Percentiles rank a stretch among this genome's conserved stretches.
These are phyloP conservation scores for Lordiphosa stackelbergi DNA, from an alignment of 1,140 invertebrate species.

Conservation along the genomic window DNA sequence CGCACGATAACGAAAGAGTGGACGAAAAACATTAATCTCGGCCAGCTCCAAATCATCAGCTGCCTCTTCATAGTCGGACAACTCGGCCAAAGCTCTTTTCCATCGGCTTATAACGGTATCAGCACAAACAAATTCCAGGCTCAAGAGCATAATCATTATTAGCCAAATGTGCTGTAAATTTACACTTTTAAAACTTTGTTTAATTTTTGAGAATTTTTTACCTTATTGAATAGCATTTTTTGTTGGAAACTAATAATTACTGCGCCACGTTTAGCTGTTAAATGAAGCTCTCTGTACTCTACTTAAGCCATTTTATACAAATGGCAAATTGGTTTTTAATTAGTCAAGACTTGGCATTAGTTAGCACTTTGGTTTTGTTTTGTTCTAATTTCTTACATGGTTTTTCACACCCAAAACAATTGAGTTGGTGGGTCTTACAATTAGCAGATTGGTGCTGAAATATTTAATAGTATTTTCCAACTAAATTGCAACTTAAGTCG, in stretches of 20 bases:
- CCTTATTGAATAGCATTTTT: slow-evolving; percentile 37
- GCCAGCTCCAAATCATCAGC: slow-evolving; percentile 67
- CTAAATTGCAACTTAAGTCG: slow-evolving; percentile 22
- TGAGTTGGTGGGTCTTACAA: slow-evolving; percentile 29
- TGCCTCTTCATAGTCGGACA: slow-evolving; percentile 55
- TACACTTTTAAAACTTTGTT: too few species aligned
- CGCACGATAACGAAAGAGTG: slow-evolving; percentile 67
- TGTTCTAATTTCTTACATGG: slow-evolving; percentile 58
- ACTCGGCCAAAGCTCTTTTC: slow-evolving; percentile 43
- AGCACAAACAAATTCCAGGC: slow-evolving; percentile 12
- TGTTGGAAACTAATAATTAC: slow-evolving; percentile 4
- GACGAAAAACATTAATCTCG: slow-evolving; percentile 70
- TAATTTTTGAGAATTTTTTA: slow-evolving; percentile 18
- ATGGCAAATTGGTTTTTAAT: slow-evolving; percentile 24
- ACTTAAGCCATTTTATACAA: slow-evolving; percentile 56
- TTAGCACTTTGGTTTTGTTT: slow-evolving; percentile 42
- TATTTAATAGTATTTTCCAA: slow-evolving; percentile 38
- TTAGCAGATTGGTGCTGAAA: slow-evolving; percentile 45
- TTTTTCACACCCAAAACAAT: slow-evolving; percentile 40
- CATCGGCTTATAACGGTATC: slow-evolving; percentile 40
- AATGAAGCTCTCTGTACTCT: too few species aligned
- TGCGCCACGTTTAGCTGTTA: too few species aligned
- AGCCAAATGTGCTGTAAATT: slow-evolving; percentile 20
- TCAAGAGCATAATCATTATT: slow-evolving; percentile 28
- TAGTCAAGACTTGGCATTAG: slow-evolving; percentile 16